Base-by-base conservation (phyloP, 2,888 invertebrate species). In the Drosophila fulvimacula region DNA sequence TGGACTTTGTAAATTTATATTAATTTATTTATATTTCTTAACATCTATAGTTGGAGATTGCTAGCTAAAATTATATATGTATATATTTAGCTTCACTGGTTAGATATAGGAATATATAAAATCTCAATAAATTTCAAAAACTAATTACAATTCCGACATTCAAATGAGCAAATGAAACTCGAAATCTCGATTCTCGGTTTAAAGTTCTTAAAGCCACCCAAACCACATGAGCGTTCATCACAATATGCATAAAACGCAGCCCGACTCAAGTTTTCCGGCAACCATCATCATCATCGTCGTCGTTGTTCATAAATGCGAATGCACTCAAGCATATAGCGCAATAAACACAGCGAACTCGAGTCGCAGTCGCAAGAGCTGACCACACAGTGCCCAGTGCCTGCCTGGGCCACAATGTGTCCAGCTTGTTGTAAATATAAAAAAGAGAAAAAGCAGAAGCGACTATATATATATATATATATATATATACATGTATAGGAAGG, bases 291-390 rank as follows among this genome's bases (percentile, higher is more conserved):
- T 38, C 60, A 24, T 39, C 69, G 32, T 59, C 42, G 70, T 74
- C 63, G 32, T 51, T 34, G 74, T 77, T 58, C 70, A 76, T 66
- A 76, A 76, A 70, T 70, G 73, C 79, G 66, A 78, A 78, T 87
- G 76, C 85, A 84, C 78, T 84, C 83, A 82, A 84, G 82, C 83
- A 87, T 82, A 76, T 78, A 83, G 84, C 84, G 84, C 82, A 80
- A 87, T 83, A 83, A 83, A 87, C 78, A 82, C 62, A 78, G 59
- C 41, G 36, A 46, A 36, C 36, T 60, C 70, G 66, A 61, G 61
- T 65, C 56, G 59, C 68, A 13, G 21, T 36, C 15, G 19, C 52
- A n/a, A 72, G 77, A 77, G 77, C 73, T 86, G 82, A 81, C 85
- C 82, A 79, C 83, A 81, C 78, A 79, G 60, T 70, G 63, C 67